Evolutionary conservation across 1,140 invertebrate genomes (phyloP).

Genomic region (Chymomyza costata): DNA sequence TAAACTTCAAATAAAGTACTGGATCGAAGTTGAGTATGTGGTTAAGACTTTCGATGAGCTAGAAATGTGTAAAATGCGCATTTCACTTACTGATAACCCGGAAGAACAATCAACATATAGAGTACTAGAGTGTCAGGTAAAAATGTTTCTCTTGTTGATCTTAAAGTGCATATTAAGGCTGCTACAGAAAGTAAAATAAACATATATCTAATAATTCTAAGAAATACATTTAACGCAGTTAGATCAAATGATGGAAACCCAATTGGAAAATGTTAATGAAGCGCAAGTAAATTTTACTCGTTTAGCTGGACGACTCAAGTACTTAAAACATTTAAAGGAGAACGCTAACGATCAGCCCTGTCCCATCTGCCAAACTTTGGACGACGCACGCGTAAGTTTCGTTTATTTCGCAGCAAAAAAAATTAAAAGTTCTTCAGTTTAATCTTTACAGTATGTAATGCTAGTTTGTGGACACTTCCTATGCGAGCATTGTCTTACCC

Average conservation of each 20-base stretch:
- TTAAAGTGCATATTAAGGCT: no score
- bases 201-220: not conserved
- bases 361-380: conserved; percentile 81
- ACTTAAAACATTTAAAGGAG: conserved; percentile 64
- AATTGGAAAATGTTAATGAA: conserved; percentile 37
- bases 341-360: conserved; percentile 78
- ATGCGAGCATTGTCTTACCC: conserved; percentile 54
- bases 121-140: conserved; percentile 39
- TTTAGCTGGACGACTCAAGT: conserved; percentile 55
- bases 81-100: conserved; percentile 70
- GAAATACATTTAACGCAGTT: conserved; percentile 28
- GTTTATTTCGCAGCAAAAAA: not conserved
- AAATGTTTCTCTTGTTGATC: no score
- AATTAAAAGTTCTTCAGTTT: not conserved
- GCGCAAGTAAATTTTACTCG: conserved; percentile 57
- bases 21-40: conserved; percentile 71
- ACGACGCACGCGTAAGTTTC: conserved; percentile 47
- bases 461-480: conserved; percentile 68
- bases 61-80: conserved; percentile 83
- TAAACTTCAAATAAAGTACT: conserved; percentile 75
- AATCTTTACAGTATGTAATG: conserved; percentile 57
- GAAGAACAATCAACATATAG: conserved; percentile 58
- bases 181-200: no score
- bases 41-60: conserved; percentile 82
- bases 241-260: conserved; percentile 37